Evolutionary conservation across 2,113 vertebrate genomes (phyloP), one percentile per base, ranked within the genome.

Genomic region (Indicator maculatus): DNA sequence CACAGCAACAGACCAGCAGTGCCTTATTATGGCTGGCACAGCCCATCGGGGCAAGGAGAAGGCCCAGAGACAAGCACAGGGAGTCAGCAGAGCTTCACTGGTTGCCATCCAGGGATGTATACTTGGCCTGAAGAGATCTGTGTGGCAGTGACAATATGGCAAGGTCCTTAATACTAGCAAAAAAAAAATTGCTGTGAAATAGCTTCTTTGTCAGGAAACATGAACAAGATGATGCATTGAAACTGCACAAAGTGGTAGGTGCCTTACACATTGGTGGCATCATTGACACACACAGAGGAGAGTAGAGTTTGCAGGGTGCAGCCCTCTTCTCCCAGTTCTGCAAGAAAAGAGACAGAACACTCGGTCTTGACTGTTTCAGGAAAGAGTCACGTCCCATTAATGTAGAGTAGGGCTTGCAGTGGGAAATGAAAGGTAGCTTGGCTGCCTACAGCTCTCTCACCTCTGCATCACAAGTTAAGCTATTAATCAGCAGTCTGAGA

Each of bases 71-170:
- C 38, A 61, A 80, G 36, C 36, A 8, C 28, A 23, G 23, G n/a
- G 26, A 71, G 74, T 28, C 18, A 70, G 33, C 44, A 69, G 41
- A 76, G 24, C 33, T 36, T 76, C 64, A 8, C 38, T 50, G 44
- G 12, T 15, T 91, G 52, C 33, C 36, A 38, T 5, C 26, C 15
- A 72, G 33, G 27, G 30, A 12, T 11, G 5, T 0, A 0, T 8
- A 6, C 28, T 6, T 5, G 21, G 8, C 53, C 53, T 80, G 36
- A 63, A 67, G 60, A 52, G 56, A 6, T 52, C 15, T 66, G 19
- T 66, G 19, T 15, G 20, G 41, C 67, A 77, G 61, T 2, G 0
- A n/a, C 0, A 0, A 55, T 23, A 56, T 0, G 4, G 33, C 14
- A 11, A 65, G 63, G 9, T 61, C 53, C 33, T 84, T 70, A 38